Base-by-base conservation (phyloP, 2,888 invertebrate genomes). In the Caenorhabditis japonica region DNA sequence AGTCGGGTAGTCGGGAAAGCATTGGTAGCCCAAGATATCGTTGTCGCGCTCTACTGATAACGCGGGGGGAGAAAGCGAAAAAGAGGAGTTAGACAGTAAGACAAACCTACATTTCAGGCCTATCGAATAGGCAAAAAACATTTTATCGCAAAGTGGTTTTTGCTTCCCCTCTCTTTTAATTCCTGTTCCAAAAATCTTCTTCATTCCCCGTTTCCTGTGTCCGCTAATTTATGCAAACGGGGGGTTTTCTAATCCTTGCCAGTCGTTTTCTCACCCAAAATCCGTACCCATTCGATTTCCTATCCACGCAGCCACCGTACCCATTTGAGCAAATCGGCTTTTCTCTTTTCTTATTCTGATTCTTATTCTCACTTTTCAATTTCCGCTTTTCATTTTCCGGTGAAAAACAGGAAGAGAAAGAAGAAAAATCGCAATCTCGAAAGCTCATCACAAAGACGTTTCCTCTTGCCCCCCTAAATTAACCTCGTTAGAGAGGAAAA, bases 401-500 rank as follows among this genome's bases (percentile, higher is more conserved):
- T n/a, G 12, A 30, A 30, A 30, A 10, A 30, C 30, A 30, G 7
- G 17, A 23, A 7, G 17, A 53, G 25, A 38, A 17, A 34, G n/a
- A 52, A 34, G 21, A 44, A 34, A 49, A 61, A 61, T 44, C 44
- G 52, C 51, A 27, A 52, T 61, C 43, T 52, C 34, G 51, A 66
- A 58, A 66, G 64, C 56, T 64, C 43, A 49, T 47, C 44, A 62
- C 55, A 64, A 56, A 66, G 66, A 66, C 56, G 51, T 66, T 66
- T 64, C 55, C 55, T 34, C 47, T 39, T 51, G 21, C 46, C 44
- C 38, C 49, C 59, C 51, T 51, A 66, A 56, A 66, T 66, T 66
- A 66, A 66, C 66, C 56, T 66, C 66, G 66, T 66, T 56, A 64
- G 51, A 51, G 34, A 23, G 5, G 51, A 41, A n/a, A n/a, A n/a